Conservation (phyloP, 2,888 invertebrate species). For the Peribatodes rhomboidaria region DNA sequence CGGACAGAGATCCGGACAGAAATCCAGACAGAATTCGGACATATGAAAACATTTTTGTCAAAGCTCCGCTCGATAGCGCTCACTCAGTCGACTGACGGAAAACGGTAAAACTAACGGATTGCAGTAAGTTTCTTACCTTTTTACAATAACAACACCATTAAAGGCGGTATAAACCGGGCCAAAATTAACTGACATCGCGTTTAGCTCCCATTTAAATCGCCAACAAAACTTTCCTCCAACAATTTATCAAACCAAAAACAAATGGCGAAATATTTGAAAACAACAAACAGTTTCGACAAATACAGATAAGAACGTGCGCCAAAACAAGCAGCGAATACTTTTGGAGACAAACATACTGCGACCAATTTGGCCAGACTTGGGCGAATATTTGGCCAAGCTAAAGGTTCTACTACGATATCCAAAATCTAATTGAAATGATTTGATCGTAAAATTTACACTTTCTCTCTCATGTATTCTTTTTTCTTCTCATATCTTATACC, state of each 20-base stretch:
- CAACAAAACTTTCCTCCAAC: slow-evolving; percentile 16
- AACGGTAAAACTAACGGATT: background rate
- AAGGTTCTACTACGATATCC: slow-evolving; percentile 24
- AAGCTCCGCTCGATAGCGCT: no score
- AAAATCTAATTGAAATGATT: background rate
- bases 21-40: no score
- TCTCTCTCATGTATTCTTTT: no score
- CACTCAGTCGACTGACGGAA: no score
- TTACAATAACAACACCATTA: no score
- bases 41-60: no score
- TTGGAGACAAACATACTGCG: slow-evolving; percentile 29
- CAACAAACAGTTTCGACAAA: slow-evolving; percentile 32
- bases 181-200: background rate
- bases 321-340: slow-evolving; percentile 30
- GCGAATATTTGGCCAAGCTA: slow-evolving; percentile 34
- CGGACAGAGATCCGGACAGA: no score
- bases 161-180: background rate
- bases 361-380: slow-evolving; percentile 36
- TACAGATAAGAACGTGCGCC: slow-evolving; percentile 31
- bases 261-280: slow-evolving; percentile 32
- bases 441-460: no score
- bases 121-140: background rate
- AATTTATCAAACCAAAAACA: slow-evolving; percentile 25
- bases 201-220: slow-evolving; percentile 6
- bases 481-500: no score